These are phyloP conservation scores for Aspidiotus destructor DNA, from an alignment of 2,888 invertebrate genomes.

Conservation along the genomic window DNA sequence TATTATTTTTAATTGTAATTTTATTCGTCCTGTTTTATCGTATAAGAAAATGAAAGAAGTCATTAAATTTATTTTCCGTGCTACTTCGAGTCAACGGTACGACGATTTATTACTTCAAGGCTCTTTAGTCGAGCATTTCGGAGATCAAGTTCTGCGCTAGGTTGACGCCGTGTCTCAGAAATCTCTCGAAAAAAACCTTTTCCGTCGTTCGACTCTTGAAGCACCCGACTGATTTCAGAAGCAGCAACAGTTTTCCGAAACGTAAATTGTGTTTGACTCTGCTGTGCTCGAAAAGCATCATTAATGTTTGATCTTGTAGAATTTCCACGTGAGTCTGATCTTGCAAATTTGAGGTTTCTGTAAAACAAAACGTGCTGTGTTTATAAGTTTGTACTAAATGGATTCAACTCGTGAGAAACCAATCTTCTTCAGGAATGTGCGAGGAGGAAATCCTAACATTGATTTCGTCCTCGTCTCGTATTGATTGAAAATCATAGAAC, in stretches of 20 bases:
- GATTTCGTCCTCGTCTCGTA: too few species aligned
- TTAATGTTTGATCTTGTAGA: constrained; percentile 70
- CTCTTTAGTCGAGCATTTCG: constrained; percentile 2
- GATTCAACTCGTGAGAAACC: background rate
- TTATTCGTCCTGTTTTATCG: background rate
- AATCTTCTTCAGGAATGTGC: background rate
- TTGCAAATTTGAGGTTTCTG: constrained; percentile 54
- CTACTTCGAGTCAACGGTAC: too few species aligned
- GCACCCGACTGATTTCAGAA: constrained; percentile 56
- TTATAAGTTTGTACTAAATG: background rate
- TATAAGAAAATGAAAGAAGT: background rate
- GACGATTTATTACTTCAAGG: constrained; percentile 10
- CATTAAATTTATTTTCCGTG: background rate
- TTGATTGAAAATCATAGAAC: background rate
- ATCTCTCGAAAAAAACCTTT: constrained; percentile 68
- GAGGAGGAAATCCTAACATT: too few species aligned
- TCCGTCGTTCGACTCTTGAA: constrained; percentile 50
- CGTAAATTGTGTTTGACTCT: constrained; percentile 47
- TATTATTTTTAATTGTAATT: background rate
- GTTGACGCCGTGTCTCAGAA: constrained; percentile 54
- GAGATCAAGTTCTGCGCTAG: constrained; percentile 49
- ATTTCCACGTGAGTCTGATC: constrained; percentile 53
- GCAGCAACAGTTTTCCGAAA: constrained; percentile 62
- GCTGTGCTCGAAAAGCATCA: constrained; percentile 65
- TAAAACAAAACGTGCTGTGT: constrained; percentile 32